Evolutionary conservation across 2,888 invertebrate genomes (phyloP).

Genomic region (Syritta pipiens): DNA sequence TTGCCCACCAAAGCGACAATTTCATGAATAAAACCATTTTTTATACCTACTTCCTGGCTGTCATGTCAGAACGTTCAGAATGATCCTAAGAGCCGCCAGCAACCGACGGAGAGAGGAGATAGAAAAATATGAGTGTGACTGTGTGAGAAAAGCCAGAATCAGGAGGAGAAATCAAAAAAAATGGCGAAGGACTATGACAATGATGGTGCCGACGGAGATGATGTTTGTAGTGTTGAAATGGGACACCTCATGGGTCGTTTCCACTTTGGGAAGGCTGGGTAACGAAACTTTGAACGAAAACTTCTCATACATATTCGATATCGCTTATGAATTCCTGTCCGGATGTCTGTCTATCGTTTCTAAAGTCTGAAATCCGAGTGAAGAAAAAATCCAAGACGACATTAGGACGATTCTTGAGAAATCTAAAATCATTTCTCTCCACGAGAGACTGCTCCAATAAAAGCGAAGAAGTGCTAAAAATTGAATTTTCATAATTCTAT

Average conservation of each 20-base stretch:
- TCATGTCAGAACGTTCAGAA: slow-evolving; percentile 59
- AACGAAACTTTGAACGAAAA: slow-evolving; percentile 2
- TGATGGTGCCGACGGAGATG: slow-evolving; percentile 30
- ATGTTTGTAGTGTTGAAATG: slow-evolving; percentile 55
- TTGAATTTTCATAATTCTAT: slow-evolving; percentile 68
- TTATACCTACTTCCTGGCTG: slow-evolving; percentile 41
- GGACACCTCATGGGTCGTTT: slow-evolving; percentile 59
- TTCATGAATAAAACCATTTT: slow-evolving; percentile 69
- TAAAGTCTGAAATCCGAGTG: not conserved
- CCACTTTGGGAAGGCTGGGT: slow-evolving; percentile 1
- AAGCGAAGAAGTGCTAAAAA: slow-evolving; percentile 55
- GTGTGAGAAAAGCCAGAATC: not conserved
- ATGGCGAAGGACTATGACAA: slow-evolving; percentile 44
- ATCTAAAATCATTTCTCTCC: slow-evolving; percentile 51
- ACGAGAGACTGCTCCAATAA: slow-evolving; percentile 36
- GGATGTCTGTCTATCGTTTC: slow-evolving; percentile 50
- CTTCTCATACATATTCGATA: slow-evolving; percentile 61
- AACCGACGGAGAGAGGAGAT: slow-evolving; percentile 19
- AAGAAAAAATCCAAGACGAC: too few relatives aligned
- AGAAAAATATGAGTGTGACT: too few relatives aligned
- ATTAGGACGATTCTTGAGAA: slow-evolving; percentile 52
- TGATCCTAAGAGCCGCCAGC: slow-evolving; percentile 56
- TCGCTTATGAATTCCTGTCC: slow-evolving; percentile 65
- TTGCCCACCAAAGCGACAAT: slow-evolving; percentile 65
- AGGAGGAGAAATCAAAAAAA: slow-evolving; percentile 33